Evolutionary conservation across 2,797 vertebrate genomes (phyloP), one percentile per base, ranked within the genome.

Genomic region (Chlorospingus semifuscus): DNA sequence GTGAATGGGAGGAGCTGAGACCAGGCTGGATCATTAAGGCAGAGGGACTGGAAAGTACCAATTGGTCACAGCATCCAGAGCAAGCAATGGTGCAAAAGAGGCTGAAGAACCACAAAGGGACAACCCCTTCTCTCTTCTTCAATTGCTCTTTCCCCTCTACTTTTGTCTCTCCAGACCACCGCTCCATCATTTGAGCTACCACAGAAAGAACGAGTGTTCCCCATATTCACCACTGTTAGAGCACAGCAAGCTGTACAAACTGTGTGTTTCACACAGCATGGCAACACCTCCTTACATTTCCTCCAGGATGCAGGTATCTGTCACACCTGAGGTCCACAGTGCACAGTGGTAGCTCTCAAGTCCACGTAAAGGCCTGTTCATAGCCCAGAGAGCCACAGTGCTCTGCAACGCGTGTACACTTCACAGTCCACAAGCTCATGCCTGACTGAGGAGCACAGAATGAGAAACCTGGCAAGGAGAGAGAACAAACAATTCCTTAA

Each of bases 141-240:
- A 88, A 52, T 41, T 30, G 53, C 26, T 86, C 20, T 64, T 66
- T 78, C 20, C 39, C 24, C 20, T 71, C 49, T 41, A 7, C 49
- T 49, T 78, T 53, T 53, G 3, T 32, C 15, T 60, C 16, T 55
- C 32, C 53, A 78, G 53, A 68, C 6, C 7, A 1, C 11, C 46
- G 77, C 26, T 83, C 60, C 46, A 36, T 36, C 83, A 18, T 21
- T 70, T 27, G 10, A 46, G 17, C 27, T 46, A 29, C 52, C 13
- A n/a, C 26, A 1, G 1, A 44, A 16, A 64, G 53, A 83, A 61
- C 0, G 9, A 36, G 41, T 0, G 0, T 37, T 78, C 39, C 30
- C 29, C 11, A 1, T 2, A 19, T 11, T 71, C 61, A 47, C 12
- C 34, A 12, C 13, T 39, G 2, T 49, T 29, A 17, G 49, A 50